Percentiles rank a stretch among this genome's conserved stretches.
phyloP scores from a whole-genome alignment of 2,797 vertebrate genomes.

The Podarcis lilfordi region DNA sequence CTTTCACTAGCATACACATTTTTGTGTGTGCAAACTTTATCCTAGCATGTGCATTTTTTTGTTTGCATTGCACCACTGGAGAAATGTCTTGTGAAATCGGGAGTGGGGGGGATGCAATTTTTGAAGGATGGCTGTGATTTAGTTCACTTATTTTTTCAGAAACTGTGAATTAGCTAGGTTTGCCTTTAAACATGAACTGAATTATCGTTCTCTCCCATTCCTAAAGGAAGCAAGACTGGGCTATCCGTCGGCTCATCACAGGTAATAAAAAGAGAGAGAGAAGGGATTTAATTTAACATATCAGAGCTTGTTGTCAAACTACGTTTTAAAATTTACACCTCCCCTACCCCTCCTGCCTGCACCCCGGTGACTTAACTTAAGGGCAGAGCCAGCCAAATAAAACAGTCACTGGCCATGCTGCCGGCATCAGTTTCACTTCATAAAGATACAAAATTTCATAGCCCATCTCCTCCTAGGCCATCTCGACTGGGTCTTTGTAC shows the following conservation, averaged over 20 bases:
- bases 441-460: slow-evolving; percentile 75
- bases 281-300: slow-evolving; percentile 52
- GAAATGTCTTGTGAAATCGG: no score
- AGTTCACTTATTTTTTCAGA: no score
- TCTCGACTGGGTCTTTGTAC: not conserved
- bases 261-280: slow-evolving; percentile 67
- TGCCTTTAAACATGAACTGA: no score
- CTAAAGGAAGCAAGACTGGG: slow-evolving; percentile 46
- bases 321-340: not conserved
- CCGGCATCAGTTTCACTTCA: slow-evolving; percentile 73
- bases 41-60: no score
- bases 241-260: slow-evolving; percentile 64
- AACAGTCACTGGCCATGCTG: slow-evolving; percentile 62
- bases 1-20: no score
- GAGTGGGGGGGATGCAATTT: no score
- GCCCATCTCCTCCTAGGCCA: slow-evolving; percentile 57
- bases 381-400: slow-evolving; percentile 62
- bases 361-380: no score
- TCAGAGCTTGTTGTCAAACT: slow-evolving; percentile 50
- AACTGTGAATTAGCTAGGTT: no score
- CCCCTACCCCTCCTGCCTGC: not conserved
- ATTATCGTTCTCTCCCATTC: not conserved
- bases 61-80: no score
- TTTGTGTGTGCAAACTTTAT: no score
- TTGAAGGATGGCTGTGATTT: no score